Base-by-base conservation (phyloP, 2,113 vertebrate species). In the Recurvirostra avosetta region DNA sequence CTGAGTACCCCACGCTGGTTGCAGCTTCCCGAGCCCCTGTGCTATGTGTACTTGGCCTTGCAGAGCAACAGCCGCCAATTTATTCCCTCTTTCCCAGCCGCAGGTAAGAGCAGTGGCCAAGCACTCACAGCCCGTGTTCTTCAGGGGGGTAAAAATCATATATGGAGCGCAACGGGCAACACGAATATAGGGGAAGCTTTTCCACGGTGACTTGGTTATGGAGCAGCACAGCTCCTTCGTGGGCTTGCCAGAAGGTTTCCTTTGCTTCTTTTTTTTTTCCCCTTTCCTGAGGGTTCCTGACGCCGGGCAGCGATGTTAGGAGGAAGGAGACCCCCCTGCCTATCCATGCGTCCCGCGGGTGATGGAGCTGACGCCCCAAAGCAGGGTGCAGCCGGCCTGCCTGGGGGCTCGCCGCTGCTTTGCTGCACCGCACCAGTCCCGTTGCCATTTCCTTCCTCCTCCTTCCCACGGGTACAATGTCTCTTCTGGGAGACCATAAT, bases 321-420 rank as follows among this genome's bases (percentile, higher is more conserved):
- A 49, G 26, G 49, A 71, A 62, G 83, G 38, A 78, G 26, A 70
- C 12, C 7, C 3, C 9, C 9, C 45, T 41, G 34, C 36, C 25
- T 47, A 0, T 5, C 71, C 18, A 1, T 32, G 29, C 45, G 25
- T 56, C 38, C 30, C 3, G 1, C 1, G 2, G 15, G 45, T 65
- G 70, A 55, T 72, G 88, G 70, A 79, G 58, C 21, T 86, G 82
- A 61, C 11, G 23, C 5, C 18, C 45, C 43, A 47, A 38, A 43
- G 34, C 63, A 83, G 45, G 26, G 59, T 36, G 27, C 58, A 76
- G 16, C 36, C 79, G 68, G 25, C 34, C 45, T 36, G 36, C 38
- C 58, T 20, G 52, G 27, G 32, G 6, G 5, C 10, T 80, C 15
- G 4, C 32, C 10, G 2, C 6, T 2, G 2, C 40, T 86, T 63